phyloP scores from a whole-genome alignment of 2,113 vertebrate genomes.

The Thymallus thymallus region DNA sequence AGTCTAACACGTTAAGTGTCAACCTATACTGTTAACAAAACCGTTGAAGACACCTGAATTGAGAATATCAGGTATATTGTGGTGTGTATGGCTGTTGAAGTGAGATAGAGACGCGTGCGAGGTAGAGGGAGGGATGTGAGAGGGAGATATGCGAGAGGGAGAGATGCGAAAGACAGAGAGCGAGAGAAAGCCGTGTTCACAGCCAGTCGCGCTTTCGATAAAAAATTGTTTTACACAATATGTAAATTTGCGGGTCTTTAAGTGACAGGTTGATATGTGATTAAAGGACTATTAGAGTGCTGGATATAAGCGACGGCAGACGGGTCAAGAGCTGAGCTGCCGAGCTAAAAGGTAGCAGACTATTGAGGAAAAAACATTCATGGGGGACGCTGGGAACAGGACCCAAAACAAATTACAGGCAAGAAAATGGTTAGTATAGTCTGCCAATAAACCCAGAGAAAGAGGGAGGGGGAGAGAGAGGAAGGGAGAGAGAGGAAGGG shows the following conservation, averaged over 20 bases:
- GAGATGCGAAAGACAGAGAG: no score
- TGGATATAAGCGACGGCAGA: constrained; percentile 71
- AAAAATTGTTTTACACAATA: constrained; percentile 82
- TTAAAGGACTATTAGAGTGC: constrained; percentile 82
- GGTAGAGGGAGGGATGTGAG: constrained; percentile 28
- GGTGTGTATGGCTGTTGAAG: constrained; percentile 61
- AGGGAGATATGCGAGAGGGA: constrained; percentile 33
- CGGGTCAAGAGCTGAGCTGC: constrained; percentile 72
- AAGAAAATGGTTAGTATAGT: constrained; percentile 53
- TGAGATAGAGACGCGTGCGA: constrained; percentile 47
- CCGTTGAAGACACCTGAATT: constrained; percentile 64
- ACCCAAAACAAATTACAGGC: constrained; percentile 76
- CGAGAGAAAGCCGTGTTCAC: constrained; percentile 55
- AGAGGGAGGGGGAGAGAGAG: constrained; percentile 7
- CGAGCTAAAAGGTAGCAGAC: constrained; percentile 74
- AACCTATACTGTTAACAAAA: constrained; percentile 70
- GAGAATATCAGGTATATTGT: constrained; percentile 62
- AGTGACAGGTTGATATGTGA: constrained; percentile 84
- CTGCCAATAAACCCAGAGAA: constrained; percentile 57
- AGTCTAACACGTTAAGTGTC: constrained; percentile 68
- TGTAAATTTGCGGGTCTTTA: constrained; percentile 79
- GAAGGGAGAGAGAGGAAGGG: not conserved
- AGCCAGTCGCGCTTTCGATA: constrained; percentile 72
- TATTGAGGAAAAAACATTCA: constrained; percentile 69
- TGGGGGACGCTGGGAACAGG: constrained; percentile 64